phyloP scores from a whole-genome alignment of 2,113 vertebrate species.

The Callorhinus ursinus region DNA sequence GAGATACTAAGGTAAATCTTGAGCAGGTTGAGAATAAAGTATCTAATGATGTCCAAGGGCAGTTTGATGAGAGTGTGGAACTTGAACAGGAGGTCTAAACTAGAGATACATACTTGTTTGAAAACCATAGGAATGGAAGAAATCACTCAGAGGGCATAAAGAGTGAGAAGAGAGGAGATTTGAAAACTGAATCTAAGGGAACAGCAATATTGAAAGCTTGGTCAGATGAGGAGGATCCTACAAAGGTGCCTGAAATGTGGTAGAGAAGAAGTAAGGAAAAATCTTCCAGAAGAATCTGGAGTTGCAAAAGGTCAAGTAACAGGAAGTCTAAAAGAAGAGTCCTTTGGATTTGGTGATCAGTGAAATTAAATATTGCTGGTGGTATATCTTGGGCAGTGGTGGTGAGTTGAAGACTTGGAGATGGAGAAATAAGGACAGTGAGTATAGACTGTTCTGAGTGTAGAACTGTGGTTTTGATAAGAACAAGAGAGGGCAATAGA shows the following conservation, averaged over 20 bases:
- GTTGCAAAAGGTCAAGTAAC: neutral
- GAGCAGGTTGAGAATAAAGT: neutral
- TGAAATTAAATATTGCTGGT: neutral
- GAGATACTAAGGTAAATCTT: neutral
- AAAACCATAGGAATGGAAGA: neutral
- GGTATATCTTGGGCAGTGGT: neutral
- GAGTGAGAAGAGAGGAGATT: neutral
- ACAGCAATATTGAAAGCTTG: neutral
- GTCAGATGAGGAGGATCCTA: neutral
- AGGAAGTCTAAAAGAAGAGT: neutral
- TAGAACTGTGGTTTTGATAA: neutral
- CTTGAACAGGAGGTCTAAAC: neutral
- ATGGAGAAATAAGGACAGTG: neutral
- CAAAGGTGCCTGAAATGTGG: neutral
- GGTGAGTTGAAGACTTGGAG: neutral
- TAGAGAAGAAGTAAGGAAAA: conserved; percentile 11
- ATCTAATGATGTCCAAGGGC: neutral
- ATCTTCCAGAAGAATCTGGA: neutral
- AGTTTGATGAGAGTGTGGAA: neutral
- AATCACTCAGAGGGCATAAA: neutral
- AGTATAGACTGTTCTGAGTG: neutral
- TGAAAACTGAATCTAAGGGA: neutral
- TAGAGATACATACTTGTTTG: conserved; percentile 1
- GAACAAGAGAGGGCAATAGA: neutral
- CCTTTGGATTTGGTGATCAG: neutral